Evolutionary conservation across 2,888 invertebrate species (phyloP).

Genomic region (Dendrolimus houi): DNA sequence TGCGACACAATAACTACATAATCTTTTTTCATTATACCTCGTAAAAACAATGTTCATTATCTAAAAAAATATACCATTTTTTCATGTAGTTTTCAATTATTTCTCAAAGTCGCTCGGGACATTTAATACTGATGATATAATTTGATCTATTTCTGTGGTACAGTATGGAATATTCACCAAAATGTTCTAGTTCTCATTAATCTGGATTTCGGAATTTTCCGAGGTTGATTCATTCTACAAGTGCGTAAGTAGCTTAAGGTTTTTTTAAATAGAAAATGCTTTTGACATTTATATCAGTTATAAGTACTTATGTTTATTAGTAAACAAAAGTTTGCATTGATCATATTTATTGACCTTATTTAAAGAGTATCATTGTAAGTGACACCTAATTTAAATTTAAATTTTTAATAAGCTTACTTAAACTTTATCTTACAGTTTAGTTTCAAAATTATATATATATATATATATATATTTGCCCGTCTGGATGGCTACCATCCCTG

Average conservation of each 20-base stretch:
- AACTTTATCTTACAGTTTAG: no score
- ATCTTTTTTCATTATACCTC: neutral
- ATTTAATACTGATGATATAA: conserved; percentile 10
- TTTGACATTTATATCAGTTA: no score
- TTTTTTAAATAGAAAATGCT: no score
- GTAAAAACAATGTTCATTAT: neutral
- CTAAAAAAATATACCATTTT: neutral
- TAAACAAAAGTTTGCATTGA: neutral
- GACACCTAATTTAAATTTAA: neutral
- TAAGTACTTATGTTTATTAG: neutral
- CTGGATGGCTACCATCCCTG: no score
- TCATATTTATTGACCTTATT: neutral
- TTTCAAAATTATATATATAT: no score
- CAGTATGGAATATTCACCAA: conserved; percentile 10
- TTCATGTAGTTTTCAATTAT: no score
- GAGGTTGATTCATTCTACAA: conserved; percentile 32
- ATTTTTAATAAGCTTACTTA: no score
- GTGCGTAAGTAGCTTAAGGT: conserved; percentile 36
- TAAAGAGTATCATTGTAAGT: neutral
- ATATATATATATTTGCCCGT: no score
- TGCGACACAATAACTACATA: neutral
- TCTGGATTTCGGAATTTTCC: conserved; percentile 27
- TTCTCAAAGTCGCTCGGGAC: no score
- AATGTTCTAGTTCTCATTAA: conserved; percentile 32
- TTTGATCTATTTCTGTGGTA: conserved; percentile 5